Base-by-base conservation (phyloP, 1,140 invertebrate species). In the Drosophila cardini region DNA sequence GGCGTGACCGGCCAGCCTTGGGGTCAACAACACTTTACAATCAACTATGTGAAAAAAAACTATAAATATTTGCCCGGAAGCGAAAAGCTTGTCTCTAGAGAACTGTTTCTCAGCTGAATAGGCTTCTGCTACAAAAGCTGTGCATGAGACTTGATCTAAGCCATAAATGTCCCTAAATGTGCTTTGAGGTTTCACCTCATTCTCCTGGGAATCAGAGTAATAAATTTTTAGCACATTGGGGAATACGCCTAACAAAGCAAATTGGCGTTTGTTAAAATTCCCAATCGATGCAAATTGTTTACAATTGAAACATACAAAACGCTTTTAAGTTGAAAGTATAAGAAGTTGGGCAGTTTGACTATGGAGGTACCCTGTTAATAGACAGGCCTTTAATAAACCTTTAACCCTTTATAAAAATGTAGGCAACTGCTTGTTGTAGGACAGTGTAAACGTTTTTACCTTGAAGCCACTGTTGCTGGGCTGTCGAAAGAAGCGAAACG, bases 401-500 rank as follows among this genome's bases (percentile, higher is more conserved):
- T 71, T 65, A 64, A 46, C 76, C 61, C 65, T 70, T 79, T 72
- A 69, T 77, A 75, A 40, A n/a, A n/a, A n/a, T n/a, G n/a, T n/a
- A n/a, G n/a, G 60, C 75, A 21, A 30, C 10, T 26, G 16, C 0
- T 38, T 38, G 8, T 38, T 40, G 36, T 4, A 40, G 36, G 34
- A 36, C 36, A 30, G 46, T 30, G 21, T 32, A 7, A 42, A 45
- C n/a, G 18, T 21, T 34, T 48, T 72, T 86, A 92, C 93, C 93
- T 94, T 94, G 80, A 93, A 92, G 65, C 72, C 84, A 40, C 76
- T 91, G 63, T 69, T 91, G 72, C 90, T 91, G 55, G 87, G 58
- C 68, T 91, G 91, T 4, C 91, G 91, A 73, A 92, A 92, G 60
- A 92, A 82, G 8, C 91, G 95, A 93, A 96, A 96, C 42, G 96